Evolutionary conservation across 2,888 invertebrate genomes (phyloP).

Genomic region (Synanthedon tipuliformis): DNA sequence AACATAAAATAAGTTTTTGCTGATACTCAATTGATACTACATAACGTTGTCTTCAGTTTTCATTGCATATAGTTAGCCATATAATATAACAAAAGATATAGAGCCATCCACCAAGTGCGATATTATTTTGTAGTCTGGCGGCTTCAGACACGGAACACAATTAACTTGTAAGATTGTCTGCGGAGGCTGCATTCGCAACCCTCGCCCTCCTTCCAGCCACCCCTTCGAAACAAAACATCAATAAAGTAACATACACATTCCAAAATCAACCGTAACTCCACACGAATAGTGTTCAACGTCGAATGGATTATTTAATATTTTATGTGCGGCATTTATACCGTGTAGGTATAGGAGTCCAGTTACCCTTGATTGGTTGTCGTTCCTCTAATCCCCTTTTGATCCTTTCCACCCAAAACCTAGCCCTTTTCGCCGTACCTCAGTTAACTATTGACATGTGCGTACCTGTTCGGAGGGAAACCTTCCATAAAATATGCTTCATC

Average conservation of each 20-base stretch:
- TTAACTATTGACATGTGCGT: slow-evolving; percentile 66
- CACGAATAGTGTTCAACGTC: slow-evolving; percentile 21
- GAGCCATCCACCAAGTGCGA: slow-evolving; percentile 30
- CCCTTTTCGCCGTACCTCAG: slow-evolving; percentile 60
- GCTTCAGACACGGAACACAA: slow-evolving; percentile 68
- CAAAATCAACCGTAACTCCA: slow-evolving; percentile 22
- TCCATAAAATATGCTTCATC: not conserved
- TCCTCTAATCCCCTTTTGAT: slow-evolving; percentile 78
- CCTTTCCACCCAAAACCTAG: slow-evolving; percentile 73
- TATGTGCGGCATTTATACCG: slow-evolving; percentile 68
- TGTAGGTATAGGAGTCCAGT: slow-evolving; percentile 71
- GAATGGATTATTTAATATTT: slow-evolving; percentile 37
- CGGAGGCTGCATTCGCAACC: slow-evolving; percentile 63
- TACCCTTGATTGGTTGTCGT: slow-evolving; percentile 78
- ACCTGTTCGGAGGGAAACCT: slow-evolving; percentile 33
- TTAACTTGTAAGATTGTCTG: slow-evolving; percentile 71
- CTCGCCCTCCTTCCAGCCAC: slow-evolving; percentile 60
- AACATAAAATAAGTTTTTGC: no score
- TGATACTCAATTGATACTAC: no score
- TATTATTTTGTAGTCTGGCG: slow-evolving; percentile 64
- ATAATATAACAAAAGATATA: not conserved
- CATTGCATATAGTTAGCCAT: no score
- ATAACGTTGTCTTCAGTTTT: no score
- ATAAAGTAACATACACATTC: slow-evolving; percentile 40
- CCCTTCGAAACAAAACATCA: slow-evolving; percentile 70